Evolutionary conservation across 2,888 invertebrate species (phyloP), one percentile per base, ranked within the genome.

Genomic region (Drosophila sordidula): DNA sequence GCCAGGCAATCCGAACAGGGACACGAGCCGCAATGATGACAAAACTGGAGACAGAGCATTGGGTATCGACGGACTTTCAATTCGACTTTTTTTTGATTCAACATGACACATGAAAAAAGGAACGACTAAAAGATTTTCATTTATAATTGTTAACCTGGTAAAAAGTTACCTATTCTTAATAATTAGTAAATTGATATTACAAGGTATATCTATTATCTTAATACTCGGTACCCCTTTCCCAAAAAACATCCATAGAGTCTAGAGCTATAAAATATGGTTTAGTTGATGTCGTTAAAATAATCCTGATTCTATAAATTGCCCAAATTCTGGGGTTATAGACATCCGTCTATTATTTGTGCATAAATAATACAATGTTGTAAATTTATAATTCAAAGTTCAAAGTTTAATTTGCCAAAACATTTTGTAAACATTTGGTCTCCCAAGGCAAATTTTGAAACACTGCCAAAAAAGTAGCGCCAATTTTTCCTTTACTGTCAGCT

Each of bases 401-500:
- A 32, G 62, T 70, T 66, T 61, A 58, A 42, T 54, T 56, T 50
- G 47, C 29, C 39, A 54, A 47, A 44, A 42, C 32, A 42, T 14
- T 50, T 51, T 50, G 56, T 42, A 29, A 68, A 46, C 47, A 59
- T 58, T 71, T 54, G 36, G 55, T 49, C 29, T 59, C 38, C 5
- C 16, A 11, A 16, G 50, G 18, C 49, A 12, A 11, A 36, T 59
- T 64, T 67, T 85, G 82, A 74, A 67, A 42, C 16, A 22, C 63
- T 81, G 80, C 86, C 86, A 80, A 82, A 70, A 64, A 41, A 11
- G 44, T 34, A 45, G 64, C 32, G 41, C 41, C 52, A 34, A 42
- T 49, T 47, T 72, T 57, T 57, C 59, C 34, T 44, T 39, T 36
- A 9, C 38, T 64, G 46, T 46, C 36, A 57, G 56, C 26, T 25